Percentiles rank a stretch among this genome's conserved stretches.
phyloP scores from a whole-genome alignment of 2,888 invertebrate species.

The Sepioteuthis lessoniana region DNA sequence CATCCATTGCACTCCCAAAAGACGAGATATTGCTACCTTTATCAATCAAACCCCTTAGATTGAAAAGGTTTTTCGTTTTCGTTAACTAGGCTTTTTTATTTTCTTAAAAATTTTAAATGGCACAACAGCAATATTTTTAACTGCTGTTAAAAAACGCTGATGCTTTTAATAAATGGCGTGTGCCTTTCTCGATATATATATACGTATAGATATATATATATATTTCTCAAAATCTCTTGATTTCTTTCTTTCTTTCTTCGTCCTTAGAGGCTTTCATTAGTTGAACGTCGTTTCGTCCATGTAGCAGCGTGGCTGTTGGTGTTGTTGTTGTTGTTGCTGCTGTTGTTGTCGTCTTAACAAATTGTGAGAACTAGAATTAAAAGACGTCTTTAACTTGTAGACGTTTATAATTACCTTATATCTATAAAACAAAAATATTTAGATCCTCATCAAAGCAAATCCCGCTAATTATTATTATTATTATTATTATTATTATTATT shows the following conservation, averaged over 20 bases:
- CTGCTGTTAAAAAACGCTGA: not conserved
- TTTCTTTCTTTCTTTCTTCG: not conserved
- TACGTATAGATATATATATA: no score
- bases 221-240: not conserved
- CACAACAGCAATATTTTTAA: not conserved
- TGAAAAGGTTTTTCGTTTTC: not conserved
- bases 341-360: not conserved
- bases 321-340: not conserved
- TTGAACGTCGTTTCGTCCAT: not conserved
- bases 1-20: not conserved
- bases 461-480: not conserved
- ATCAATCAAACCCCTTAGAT: not conserved
- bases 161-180: not conserved
- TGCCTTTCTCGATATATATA: not conserved
- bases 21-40: not conserved
- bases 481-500: not conserved
- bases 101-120: not conserved
- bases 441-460: not conserved
- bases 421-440: no score
- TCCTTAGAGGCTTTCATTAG: not conserved
- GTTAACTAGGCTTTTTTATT: not conserved
- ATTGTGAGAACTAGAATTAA: not conserved
- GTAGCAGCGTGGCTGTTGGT: not conserved
- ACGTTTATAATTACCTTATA: no score
- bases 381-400: not conserved